Base-by-base conservation (phyloP, 1,140 invertebrate species). In the Mylabris phalerata region DNA sequence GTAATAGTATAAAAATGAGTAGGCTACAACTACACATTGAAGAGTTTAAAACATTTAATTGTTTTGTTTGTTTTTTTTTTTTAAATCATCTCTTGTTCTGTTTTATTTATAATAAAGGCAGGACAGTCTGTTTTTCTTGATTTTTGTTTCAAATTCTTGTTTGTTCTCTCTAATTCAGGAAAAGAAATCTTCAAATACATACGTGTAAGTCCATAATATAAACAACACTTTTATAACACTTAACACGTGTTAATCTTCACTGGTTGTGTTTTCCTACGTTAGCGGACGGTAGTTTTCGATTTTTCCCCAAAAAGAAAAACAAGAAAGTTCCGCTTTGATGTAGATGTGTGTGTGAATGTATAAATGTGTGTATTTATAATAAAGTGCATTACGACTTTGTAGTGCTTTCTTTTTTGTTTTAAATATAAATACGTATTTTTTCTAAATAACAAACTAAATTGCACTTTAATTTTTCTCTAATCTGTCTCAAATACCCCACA, bases 1-100 rank as follows among this genome's bases (percentile, higher is more conserved):
- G 32, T 32, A 32, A 32, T 32, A 71, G 62, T 64, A 64, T 64
- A 71, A 71, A 72, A 72, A 69, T 71, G 68, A 71, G 69, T 71
- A 71, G 70, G 65, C 68, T 72, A 70, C 52, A 68, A 61, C 67
- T 72, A 72, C 69, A 72, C 70, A 72, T 69, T 59, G 55, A 68
- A 70, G 70, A 70, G 65, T 67, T 64, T 61, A 55, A 68, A 70
- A 72, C 68, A 68, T 72, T 62, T 59, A 68, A 19, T 19, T 66
- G 62, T 60, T 69, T 62, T 48, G 61, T 64, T n/a, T 10, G 39
- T 40, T 6, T 7, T 40, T 40, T 10, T 40, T 40, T 10, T 10
- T 19, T 19, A 19, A 19, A 19, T 19, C 19, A 19, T 42, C 3
- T 42, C 41, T 42, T 9, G 11, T 42, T 42, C 4, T n/a, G 3